A percentile compares a stretch with the other conserved stretches of the same genome.
phyloP scores from a whole-genome alignment of 2,888 invertebrate genomes.

The Chrysolina americana region DNA sequence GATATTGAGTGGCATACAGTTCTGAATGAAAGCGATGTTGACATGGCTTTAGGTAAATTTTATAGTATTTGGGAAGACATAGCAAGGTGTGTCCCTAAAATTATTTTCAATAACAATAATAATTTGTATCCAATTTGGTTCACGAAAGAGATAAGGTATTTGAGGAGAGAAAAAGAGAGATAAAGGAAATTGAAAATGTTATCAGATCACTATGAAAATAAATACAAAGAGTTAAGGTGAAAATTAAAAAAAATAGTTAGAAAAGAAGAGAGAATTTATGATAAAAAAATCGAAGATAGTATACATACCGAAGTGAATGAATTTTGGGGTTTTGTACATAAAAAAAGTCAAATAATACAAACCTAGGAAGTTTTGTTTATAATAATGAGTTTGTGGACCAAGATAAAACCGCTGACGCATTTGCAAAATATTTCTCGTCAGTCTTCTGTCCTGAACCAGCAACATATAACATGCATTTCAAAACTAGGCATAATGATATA shows the following conservation, averaged over 20 bases:
- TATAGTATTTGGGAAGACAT: not conserved
- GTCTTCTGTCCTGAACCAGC: conserved; percentile 2
- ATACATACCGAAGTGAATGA: not conserved
- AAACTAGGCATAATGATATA: not conserved
- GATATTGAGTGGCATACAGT: conserved; percentile 3
- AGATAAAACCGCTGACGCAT: conserved; percentile 5
- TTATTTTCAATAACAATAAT: not conserved
- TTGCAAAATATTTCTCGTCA: not conserved
- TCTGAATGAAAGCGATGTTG: conserved; percentile 20
- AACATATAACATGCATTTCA: not conserved
- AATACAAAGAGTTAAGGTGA: not conserved
- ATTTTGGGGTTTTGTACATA: not conserved
- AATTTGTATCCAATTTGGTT: too few relatives aligned
- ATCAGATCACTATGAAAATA: conserved; percentile 11
- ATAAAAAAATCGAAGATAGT: conserved; percentile 8
- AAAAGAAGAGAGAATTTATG: not conserved
- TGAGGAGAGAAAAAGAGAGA: not conserved
- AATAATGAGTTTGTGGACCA: not conserved
- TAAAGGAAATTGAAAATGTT: not conserved
- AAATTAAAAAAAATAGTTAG: not conserved
- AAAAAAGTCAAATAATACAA: conserved; percentile 7
- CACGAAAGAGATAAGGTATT: too few relatives aligned
- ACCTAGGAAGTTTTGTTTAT: conserved; percentile 13
- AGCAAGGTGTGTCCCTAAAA: conserved; percentile 9
- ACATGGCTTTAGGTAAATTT: conserved; percentile 1